Evolutionary conservation across 2,888 invertebrate species (phyloP), one percentile per base, ranked within the genome.

Genomic region (Cyaniris semiargus): DNA sequence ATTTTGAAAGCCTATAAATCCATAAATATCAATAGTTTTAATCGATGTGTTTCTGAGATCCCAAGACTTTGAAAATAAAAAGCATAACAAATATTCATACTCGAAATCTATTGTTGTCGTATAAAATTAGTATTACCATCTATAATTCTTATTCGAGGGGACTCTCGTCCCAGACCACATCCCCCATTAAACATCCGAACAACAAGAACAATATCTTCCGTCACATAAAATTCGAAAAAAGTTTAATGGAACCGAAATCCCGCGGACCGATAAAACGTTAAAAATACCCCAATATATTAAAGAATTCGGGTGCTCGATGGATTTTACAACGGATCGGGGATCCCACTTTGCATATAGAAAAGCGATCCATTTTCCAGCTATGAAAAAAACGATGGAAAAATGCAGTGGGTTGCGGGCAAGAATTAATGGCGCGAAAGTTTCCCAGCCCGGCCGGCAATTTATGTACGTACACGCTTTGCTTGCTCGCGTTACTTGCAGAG

Each of bases 381-480:
- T 53, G 74, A 74, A 82, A 82, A 80, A 81, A 80, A 81, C 81
- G 82, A 82, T 83, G 82, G 83, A 83, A 83, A 91, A 92, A 88
- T 91, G 91, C 91, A 91, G 87, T 87, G 89, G 89, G 86, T 88
- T 88, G 89, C 86, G 88, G 83, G 82, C 86, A 89, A 89, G 90
- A 92, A 90, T 92, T 92, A 93, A 93, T 93, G 92, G 91, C 85
- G 92, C 89, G 92, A 89, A 89, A 91, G 88, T 90, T 89, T 86
- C 85, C 87, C 83, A 44, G 85, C 85, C 81, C 84, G 85, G 78
- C 23, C 72, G 44, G 78, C 79, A 89, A 91, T 91, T 91, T 91
- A 91, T 91, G 91, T 89, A 84, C 84, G 88, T 84, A 82, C 91
- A 88, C 89, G 89, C 23, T 71, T 82, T 79, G 78, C 80, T 76